These are phyloP conservation scores for Cottoperca gobio DNA, from an alignment of 2,797 vertebrate genomes.

Conservation along the genomic window DNA sequence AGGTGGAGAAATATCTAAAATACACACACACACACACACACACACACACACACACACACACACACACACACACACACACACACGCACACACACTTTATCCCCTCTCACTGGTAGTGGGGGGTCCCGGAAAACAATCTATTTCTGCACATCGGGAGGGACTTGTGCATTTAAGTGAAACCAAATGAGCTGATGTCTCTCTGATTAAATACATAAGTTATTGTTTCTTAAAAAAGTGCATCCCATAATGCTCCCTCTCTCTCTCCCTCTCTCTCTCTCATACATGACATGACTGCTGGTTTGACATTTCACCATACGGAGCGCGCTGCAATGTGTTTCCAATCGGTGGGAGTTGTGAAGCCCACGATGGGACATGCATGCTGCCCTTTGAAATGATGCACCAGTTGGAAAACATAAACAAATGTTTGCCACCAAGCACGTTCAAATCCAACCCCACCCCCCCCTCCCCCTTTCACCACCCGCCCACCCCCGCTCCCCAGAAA, in stretches of 20 bases:
- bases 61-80: slow-evolving; percentile 1
- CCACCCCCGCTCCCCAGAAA: slow-evolving; percentile 64
- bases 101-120: slow-evolving; percentile 31
- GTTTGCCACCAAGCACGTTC: slow-evolving; percentile 86
- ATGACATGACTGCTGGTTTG: slow-evolving; percentile 65
- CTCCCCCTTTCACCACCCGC: slow-evolving; percentile 11
- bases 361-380: slow-evolving; percentile 69
- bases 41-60: not conserved
- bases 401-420: slow-evolving; percentile 86
- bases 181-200: slow-evolving; percentile 62
- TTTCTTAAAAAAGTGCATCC: slow-evolving; percentile 52
- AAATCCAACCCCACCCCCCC: slow-evolving; percentile 51
- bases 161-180: slow-evolving; percentile 74
- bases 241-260: slow-evolving; percentile 28
- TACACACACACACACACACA: slow-evolving; percentile 26
- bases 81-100: slow-evolving; percentile 38
- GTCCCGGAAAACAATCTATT: slow-evolving; percentile 42
- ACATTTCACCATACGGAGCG: slow-evolving; percentile 63
- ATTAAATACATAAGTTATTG: slow-evolving; percentile 66
- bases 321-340: slow-evolving; percentile 85
- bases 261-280: slow-evolving; percentile 36
- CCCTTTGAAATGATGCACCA: slow-evolving; percentile 84
- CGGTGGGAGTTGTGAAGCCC: slow-evolving; percentile 67
- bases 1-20: slow-evolving; percentile 5
- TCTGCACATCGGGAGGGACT: slow-evolving; percentile 41